Percentiles rank a stretch among this genome's conserved stretches.
Evolutionary conservation across 2,888 invertebrate genomes (phyloP).

Genomic region (Crocallis elinguaria): DNA sequence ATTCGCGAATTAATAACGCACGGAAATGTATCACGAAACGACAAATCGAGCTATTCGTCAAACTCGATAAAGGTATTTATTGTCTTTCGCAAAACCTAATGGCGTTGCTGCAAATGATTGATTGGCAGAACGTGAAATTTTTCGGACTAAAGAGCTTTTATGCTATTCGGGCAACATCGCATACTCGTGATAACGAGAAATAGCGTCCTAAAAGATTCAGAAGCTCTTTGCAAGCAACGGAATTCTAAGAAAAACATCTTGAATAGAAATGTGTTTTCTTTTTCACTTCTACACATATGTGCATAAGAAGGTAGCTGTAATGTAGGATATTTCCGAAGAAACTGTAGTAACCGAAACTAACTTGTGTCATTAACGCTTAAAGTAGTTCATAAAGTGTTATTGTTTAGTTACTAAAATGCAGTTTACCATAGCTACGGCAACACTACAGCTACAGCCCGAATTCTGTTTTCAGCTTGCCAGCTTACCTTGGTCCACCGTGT

Average conservation of each 20-base stretch:
- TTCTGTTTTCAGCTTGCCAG: conserved; percentile 31
- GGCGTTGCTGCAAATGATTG: conserved; percentile 16
- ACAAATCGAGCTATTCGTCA: conserved; percentile 21
- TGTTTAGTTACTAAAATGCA: conserved; percentile 40
- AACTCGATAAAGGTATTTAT: conserved; percentile 21
- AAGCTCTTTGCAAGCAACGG: conserved; percentile 26
- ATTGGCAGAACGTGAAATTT: not conserved
- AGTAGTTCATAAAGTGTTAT: conserved; percentile 39
- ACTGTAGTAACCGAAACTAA: conserved; percentile 10
- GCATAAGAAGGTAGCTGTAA: not conserved
- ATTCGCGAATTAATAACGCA: conserved; percentile 31
- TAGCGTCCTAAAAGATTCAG: conserved; percentile 30
- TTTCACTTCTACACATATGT: not conserved
- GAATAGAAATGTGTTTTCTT: conserved; percentile 16
- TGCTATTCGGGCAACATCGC: not conserved
- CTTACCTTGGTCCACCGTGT: conserved; percentile 24
- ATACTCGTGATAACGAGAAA: not conserved
- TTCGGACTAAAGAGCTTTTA: not conserved
- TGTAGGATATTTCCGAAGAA: conserved; percentile 7
- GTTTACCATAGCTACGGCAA: conserved; percentile 37
- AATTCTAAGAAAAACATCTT: conserved; percentile 15
- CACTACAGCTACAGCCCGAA: conserved; percentile 35
- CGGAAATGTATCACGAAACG: conserved; percentile 26
- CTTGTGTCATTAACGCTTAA: conserved; percentile 27
- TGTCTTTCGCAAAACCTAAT: conserved; percentile 19